phyloP scores from a whole-genome alignment of 2,797 vertebrate genomes.

The Schizopygopsis pylzovi region DNA sequence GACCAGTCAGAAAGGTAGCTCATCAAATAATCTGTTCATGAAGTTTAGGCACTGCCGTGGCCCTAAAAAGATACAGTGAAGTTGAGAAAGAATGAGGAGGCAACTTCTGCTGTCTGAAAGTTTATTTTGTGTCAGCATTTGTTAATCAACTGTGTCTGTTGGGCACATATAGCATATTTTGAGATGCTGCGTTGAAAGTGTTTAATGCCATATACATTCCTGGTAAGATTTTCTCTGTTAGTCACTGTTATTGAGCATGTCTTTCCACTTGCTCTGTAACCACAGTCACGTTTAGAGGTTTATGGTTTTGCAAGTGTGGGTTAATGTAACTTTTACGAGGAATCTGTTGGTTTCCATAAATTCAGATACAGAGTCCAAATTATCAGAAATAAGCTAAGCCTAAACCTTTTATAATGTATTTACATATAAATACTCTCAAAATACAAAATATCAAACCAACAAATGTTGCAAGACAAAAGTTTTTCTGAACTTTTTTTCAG shows the following conservation, averaged over 20 bases:
- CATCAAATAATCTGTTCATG: conserved; percentile 34
- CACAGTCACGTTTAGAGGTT: conserved; percentile 40
- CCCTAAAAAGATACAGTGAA: not conserved
- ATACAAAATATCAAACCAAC: not conserved
- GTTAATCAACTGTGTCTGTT: not conserved
- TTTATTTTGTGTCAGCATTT: conserved; percentile 1
- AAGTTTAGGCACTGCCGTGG: not conserved
- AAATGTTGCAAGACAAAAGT: not conserved
- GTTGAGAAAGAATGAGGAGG: not conserved
- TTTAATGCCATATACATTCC: conserved; percentile 8
- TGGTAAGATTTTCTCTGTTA: conserved; percentile 7
- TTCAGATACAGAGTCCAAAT: conserved; percentile 29
- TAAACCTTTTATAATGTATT: not conserved
- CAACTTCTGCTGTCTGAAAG: not conserved
- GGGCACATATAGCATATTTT: not conserved
- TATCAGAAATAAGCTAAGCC: not conserved
- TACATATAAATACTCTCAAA: not conserved
- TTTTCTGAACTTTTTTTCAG: conserved; percentile 2
- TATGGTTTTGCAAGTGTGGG: conserved; percentile 41
- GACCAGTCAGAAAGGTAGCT: conserved; percentile 49
- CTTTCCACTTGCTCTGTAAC: conserved; percentile 43
- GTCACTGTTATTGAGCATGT: conserved; percentile 20
- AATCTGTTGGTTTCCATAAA: conserved; percentile 22
- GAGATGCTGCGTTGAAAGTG: not conserved
- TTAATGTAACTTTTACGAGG: conserved; percentile 9